Conservation (phyloP, 2,113 vertebrate species). For the Odobenus rosmarus region DNA sequence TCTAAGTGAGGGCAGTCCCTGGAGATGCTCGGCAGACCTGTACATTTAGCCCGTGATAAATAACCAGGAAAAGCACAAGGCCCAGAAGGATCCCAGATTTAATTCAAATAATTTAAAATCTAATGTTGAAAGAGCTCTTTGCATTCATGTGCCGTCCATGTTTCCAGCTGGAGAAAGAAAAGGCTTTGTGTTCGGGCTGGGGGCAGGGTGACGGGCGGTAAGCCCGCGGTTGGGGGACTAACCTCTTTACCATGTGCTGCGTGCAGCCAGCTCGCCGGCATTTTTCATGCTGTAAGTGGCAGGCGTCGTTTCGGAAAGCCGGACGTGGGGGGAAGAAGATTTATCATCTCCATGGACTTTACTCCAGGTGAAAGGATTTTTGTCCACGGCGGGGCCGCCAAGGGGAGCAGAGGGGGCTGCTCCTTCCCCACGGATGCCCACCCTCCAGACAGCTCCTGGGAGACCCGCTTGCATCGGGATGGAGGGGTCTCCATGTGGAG, state of each 20-base stretch:
- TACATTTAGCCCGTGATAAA: conserved; percentile 67
- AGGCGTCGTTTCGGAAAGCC: background rate
- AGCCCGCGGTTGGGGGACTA: background rate
- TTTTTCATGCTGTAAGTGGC: background rate
- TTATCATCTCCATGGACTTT: background rate
- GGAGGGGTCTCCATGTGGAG: rapidly evolving
- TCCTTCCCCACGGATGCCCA: rapidly evolving
- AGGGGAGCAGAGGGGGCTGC: background rate
- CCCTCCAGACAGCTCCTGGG: background rate
- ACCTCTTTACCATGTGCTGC: background rate
- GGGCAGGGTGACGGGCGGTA: background rate
- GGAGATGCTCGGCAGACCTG: conserved; percentile 30
- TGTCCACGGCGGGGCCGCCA: rapidly evolving
- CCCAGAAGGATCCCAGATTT: conserved; percentile 74
- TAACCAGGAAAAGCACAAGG: background rate
- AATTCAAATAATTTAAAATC: conserved; percentile 77
- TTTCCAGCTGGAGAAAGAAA: conserved; percentile 57
- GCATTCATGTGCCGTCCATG: background rate
- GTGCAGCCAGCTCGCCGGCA: background rate
- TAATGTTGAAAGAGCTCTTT: conserved; percentile 65
- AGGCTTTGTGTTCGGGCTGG: conserved; percentile 51
- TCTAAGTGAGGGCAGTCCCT: conserved; percentile 14
- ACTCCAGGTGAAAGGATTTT: conserved; percentile 18
- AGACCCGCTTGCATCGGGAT: too few species aligned
- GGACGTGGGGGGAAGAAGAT: background rate